Evolutionary conservation across 2,888 invertebrate species (phyloP), one percentile per base, ranked within the genome.

Genomic region (Ecliptopera silaceata): DNA sequence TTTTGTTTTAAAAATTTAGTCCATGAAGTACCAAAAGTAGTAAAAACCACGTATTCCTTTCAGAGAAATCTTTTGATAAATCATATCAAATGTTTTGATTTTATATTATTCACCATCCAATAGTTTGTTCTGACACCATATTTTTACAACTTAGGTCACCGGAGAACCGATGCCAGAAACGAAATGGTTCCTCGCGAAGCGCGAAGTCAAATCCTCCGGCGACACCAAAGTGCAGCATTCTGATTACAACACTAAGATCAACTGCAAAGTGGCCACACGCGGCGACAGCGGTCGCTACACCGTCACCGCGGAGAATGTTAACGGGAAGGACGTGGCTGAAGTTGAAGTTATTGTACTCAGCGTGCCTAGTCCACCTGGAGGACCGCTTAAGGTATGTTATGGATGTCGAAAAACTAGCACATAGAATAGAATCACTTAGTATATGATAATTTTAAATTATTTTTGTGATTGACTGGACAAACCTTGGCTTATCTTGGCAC

Each of bases 161-260:
- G 99, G 98, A 58, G 98, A 99, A 84, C 98, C 98, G 5, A 96
- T 97, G 80, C 99, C 99, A 0, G 95, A 94, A 61, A 98, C 98
- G 0, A 96, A 95, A 81, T 99, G 99, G 99, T 92, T 95, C 71
- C 92, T 97, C 50, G 96, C 95, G 63, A 95, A 95, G 72, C 95
- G 94, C 69, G 97, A 97, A 75, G 92, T 97, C 1, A 94, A 94
- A 70, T 92, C 95, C 0, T 92, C 93, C 6, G 96, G 96, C 8
- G 94, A 95, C 62, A 88, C 94, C 48, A 97, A 97, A 77, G 94
- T 97, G 0, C 94, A 94, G 48, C 95, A 97, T 72, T 92, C 94
- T 0, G 97, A 97, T 61, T 97, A 97, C 81, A 96, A 96, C 75
- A 97, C 97, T 0, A 97, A 96, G 82, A 72, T 98, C 31, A 94